Evolutionary conservation across 2,888 invertebrate species (phyloP).

Genomic region (Drosophila nigricruria): DNA sequence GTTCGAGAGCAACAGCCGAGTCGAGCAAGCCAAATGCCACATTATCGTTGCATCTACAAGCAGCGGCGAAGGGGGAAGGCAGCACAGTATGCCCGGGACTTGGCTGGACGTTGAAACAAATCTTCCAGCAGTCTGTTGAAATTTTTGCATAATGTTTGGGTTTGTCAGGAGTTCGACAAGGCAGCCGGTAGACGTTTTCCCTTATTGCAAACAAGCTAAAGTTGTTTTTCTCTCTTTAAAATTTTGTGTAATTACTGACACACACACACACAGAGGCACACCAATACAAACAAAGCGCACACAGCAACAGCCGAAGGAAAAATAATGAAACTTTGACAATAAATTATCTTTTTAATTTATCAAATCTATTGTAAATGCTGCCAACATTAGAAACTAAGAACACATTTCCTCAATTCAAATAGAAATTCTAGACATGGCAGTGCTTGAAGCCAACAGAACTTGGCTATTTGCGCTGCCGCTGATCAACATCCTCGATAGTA

Average conservation of each 20-base stretch:
- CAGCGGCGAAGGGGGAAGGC: background rate
- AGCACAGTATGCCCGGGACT: background rate
- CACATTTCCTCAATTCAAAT: slow-evolving; percentile 23
- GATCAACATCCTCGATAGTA: slow-evolving; percentile 60
- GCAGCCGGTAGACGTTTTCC: slow-evolving; percentile 19
- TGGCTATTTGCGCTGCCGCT: background rate
- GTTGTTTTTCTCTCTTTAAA: slow-evolving; percentile 29
- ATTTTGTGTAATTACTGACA: slow-evolving; percentile 52
- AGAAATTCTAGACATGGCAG: slow-evolving; percentile 11
- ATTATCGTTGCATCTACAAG: slow-evolving; percentile 59
- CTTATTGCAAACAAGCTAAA: slow-evolving; percentile 31
- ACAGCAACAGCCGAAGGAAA: slow-evolving; percentile 14
- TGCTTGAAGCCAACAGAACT: background rate
- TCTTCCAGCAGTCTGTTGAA: slow-evolving; percentile 33
- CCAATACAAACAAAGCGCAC: background rate
- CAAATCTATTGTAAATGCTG: slow-evolving; percentile 40
- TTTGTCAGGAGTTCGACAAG: background rate
- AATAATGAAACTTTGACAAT: slow-evolving; percentile 53
- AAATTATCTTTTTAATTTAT: slow-evolving; percentile 69
- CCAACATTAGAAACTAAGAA: slow-evolving; percentile 26
- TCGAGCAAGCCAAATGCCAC: slow-evolving; percentile 28
- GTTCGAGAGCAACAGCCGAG: slow-evolving; percentile 37
- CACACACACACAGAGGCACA: slow-evolving; percentile 22
- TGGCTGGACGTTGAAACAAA: slow-evolving; percentile 32
- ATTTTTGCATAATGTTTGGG: slow-evolving; percentile 38